These are phyloP conservation scores for Atta texana DNA, from an alignment of 1,140 invertebrate species.

Conservation along the genomic window DNA sequence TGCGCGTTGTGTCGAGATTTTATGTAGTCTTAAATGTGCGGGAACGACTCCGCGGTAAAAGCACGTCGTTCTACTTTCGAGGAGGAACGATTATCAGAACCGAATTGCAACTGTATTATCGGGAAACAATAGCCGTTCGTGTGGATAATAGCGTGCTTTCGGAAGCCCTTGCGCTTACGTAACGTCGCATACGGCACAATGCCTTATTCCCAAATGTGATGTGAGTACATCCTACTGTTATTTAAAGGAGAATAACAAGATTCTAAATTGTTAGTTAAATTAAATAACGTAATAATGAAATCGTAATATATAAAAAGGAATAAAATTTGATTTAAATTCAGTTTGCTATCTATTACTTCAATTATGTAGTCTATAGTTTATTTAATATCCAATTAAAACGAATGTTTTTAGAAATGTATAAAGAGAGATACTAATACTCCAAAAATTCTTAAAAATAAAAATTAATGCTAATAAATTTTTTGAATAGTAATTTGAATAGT, in stretches of 20 bases:
- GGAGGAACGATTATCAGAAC: conserved; percentile 46
- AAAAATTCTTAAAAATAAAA: neutral
- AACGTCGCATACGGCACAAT: neutral
- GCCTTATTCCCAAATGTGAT: neutral
- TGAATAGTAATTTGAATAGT: too few species aligned
- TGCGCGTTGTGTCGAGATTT: conserved; percentile 25
- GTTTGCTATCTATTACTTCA: neutral
- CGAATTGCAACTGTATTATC: conserved; percentile 45
- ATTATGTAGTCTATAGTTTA: neutral
- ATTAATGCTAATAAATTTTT: neutral
- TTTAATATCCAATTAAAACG: conserved; percentile 21
- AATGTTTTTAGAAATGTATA: neutral
- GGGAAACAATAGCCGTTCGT: conserved; percentile 58
- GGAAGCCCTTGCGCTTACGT: conserved; percentile 19
- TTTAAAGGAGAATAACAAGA: conserved; percentile 31
- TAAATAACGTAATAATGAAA: conserved; percentile 16
- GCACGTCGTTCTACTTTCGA: conserved; percentile 39
- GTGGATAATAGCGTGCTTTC: conserved; percentile 31
- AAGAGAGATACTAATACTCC: neutral
- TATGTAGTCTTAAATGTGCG: neutral
- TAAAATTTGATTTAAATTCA: conserved; percentile 56
- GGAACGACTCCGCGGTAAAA: conserved; percentile 49
- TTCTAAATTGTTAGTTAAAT: conserved; percentile 48
- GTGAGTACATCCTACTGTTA: neutral
- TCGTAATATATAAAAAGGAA: neutral